Conservation (phyloP, 2,113 vertebrate species). For the Corynorhinus townsendii region DNA sequence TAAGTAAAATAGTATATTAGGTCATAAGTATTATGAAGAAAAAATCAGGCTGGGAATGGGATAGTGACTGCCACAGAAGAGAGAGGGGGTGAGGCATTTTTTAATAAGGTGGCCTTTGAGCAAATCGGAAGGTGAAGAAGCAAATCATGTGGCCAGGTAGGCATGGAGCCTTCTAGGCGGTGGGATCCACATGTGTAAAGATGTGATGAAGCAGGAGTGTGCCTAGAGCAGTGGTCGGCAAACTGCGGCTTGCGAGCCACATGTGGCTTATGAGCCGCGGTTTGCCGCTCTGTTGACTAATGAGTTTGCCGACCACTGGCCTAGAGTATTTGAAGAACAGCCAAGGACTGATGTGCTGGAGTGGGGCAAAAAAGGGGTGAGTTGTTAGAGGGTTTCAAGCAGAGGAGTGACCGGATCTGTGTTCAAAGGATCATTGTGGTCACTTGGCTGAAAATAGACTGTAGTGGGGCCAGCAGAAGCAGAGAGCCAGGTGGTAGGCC, state of each 20-base stretch:
- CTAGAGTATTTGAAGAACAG: not conserved
- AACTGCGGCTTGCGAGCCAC: no score
- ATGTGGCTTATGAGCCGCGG: no score
- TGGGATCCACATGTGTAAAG: not conserved
- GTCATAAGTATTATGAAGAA: not conserved
- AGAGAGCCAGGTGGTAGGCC: not conserved
- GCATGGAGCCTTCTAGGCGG: not conserved
- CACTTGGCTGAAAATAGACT: not conserved
- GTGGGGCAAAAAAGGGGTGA: not conserved
- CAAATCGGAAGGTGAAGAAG: not conserved
- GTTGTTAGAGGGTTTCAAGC: not conserved
- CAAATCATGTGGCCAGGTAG: not conserved
- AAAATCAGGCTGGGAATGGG: not conserved
- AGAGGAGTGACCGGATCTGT: not conserved
- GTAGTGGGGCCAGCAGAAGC: not conserved
- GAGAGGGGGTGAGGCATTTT: not conserved
- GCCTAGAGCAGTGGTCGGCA: not conserved
- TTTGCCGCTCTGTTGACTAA: no score
- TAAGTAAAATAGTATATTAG: not conserved
- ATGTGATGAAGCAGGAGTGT: not conserved
- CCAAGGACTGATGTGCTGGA: no score
- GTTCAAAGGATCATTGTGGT: not conserved
- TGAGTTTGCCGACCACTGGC: no score
- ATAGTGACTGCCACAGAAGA: not conserved
- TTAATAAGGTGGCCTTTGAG: not conserved